phyloP scores from a whole-genome alignment of 2,113 vertebrate species.

The Austrofundulus limnaeus region DNA sequence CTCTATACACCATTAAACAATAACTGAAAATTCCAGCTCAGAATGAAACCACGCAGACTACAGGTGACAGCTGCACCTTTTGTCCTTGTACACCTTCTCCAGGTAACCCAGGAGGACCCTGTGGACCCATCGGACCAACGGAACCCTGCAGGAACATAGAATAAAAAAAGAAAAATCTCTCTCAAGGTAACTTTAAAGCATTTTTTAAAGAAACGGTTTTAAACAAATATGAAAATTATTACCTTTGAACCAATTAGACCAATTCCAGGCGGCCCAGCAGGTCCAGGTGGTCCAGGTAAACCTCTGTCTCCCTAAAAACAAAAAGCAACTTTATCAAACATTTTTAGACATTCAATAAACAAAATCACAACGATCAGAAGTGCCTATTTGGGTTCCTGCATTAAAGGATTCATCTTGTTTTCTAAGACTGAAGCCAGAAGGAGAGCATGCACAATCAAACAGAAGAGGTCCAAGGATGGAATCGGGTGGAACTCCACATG shows the following conservation, averaged over 20 bases:
- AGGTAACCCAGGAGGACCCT: constrained; percentile 66
- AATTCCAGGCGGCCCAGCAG: constrained; percentile 69
- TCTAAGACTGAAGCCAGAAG: too few species aligned
- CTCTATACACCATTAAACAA: too few species aligned
- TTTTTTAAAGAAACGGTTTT: neutral
- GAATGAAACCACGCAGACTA: too few species aligned
- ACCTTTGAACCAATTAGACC: constrained; percentile 82
- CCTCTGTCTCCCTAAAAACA: constrained; percentile 82
- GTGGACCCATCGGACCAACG: constrained; percentile 66
- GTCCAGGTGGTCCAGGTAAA: constrained; percentile 75
- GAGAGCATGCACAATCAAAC: too few species aligned
- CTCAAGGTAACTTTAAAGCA: rapidly evolving
- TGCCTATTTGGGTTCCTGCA: too few species aligned
- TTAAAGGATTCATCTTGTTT: too few species aligned
- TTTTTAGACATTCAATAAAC: neutral
- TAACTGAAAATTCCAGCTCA: too few species aligned
- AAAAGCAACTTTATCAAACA: constrained; percentile 9
- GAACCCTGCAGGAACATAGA: constrained; percentile 74
- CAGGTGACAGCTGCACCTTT: constrained; percentile 75
- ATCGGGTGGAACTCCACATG: too few species aligned
- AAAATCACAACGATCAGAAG: too few species aligned
- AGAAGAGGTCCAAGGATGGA: too few species aligned
- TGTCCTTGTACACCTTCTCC: constrained; percentile 78
- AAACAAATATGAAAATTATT: constrained; percentile 15
- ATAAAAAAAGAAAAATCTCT: neutral